These are phyloP conservation scores for Drosophila merina DNA, from an alignment of 2,888 invertebrate genomes.

Conservation along the genomic window DNA sequence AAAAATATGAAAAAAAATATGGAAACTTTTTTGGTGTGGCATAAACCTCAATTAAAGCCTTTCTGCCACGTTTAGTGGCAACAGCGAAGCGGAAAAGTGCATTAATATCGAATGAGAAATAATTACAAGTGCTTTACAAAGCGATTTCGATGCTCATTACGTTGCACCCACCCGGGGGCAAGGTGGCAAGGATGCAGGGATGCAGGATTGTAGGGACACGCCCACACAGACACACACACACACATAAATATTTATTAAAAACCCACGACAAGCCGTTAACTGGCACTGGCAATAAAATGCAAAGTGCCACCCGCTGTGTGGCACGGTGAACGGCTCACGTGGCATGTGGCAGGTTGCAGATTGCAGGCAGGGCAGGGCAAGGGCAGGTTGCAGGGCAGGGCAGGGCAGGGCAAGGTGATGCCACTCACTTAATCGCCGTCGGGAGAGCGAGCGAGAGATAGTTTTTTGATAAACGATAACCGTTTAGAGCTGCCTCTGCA, in stretches of 20 bases:
- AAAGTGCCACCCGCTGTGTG: slow-evolving; percentile 5
- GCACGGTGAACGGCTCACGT: background rate
- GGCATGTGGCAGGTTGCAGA: background rate
- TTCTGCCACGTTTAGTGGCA: slow-evolving; percentile 8
- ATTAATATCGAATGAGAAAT: slow-evolving; percentile 47
- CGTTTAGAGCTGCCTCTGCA: background rate
- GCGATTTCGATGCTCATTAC: slow-evolving; percentile 47
- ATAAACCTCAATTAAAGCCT: slow-evolving; percentile 58
- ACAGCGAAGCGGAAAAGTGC: slow-evolving; percentile 20
- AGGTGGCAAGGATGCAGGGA: background rate
- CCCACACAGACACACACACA: background rate
- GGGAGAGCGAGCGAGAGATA: background rate
- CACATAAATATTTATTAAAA: slow-evolving; percentile 46
- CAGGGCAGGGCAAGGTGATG: background rate
- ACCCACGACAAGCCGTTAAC: slow-evolving; percentile 33
- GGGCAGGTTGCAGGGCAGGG: background rate
- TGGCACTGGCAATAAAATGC: slow-evolving; percentile 36
- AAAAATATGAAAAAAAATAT: slow-evolving; percentile 6
- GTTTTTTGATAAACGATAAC: slow-evolving; percentile 1
- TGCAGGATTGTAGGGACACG: background rate
- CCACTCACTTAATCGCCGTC: slow-evolving; percentile 3
- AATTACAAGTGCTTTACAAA: slow-evolving; percentile 45
- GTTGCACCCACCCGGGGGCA: background rate
- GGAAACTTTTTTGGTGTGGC: slow-evolving; percentile 32
- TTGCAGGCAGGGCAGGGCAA: background rate